Evolutionary conservation across 2,888 invertebrate genomes (phyloP).

Genomic region (Allygus modestus): DNA sequence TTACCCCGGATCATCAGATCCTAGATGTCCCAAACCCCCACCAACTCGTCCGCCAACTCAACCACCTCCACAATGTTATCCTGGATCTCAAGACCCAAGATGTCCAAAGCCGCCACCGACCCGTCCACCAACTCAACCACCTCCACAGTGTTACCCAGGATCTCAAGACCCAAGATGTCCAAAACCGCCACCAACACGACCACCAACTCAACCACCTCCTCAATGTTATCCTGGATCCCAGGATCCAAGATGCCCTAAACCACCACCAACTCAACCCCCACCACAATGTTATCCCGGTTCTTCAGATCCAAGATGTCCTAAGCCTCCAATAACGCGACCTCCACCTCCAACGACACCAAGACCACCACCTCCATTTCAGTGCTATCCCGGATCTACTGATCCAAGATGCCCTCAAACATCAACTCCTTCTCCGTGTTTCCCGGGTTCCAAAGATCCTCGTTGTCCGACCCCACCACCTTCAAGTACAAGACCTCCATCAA

Average conservation of each 20-base stretch:
- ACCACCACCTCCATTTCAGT: constrained; percentile 64
- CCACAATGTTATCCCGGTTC: constrained; percentile 68
- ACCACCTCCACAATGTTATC: constrained; percentile 58
- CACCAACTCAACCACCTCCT: constrained; percentile 69
- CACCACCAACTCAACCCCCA: constrained; percentile 62
- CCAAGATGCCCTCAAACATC: constrained; percentile 69
- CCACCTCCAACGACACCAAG: constrained; percentile 69
- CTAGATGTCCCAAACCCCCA: constrained; percentile 70
- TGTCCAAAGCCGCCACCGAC: constrained; percentile 67
- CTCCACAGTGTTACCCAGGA: constrained; percentile 68
- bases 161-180: constrained; percentile 68
- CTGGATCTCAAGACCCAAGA: constrained; percentile 65
- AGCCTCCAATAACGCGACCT: constrained; percentile 66
- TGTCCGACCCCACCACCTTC: constrained; percentile 70
- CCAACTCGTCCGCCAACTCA: constrained; percentile 70
- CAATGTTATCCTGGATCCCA: constrained; percentile 73
- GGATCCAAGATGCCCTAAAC: constrained; percentile 73
- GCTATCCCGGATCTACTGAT: constrained; percentile 69
- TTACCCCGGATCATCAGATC: constrained; percentile 74
- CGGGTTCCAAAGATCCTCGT: constrained; percentile 72
- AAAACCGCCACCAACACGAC: constrained; percentile 70
- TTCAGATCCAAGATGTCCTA: constrained; percentile 71
- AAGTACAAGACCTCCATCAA: constrained; percentile 56
- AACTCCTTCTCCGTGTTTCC: constrained; percentile 72
- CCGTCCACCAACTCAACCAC: constrained; percentile 64